A percentile compares a stretch with the other conserved stretches of the same genome.
phyloP scores from a whole-genome alignment of 2,888 invertebrate species.

The Phorcus lineatus region DNA sequence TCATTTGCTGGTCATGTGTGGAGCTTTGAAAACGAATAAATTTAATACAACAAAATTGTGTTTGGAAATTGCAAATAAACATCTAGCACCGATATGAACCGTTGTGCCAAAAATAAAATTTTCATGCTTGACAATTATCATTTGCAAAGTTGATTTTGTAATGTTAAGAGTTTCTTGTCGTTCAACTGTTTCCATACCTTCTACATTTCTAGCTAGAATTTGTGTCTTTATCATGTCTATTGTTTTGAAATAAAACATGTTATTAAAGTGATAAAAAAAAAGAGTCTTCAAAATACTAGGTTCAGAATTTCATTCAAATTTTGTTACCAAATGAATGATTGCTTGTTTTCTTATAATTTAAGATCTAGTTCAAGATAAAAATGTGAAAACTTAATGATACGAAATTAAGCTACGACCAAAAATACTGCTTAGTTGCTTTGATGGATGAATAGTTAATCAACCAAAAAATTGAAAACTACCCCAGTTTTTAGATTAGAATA shows the following conservation, averaged over 20 bases:
- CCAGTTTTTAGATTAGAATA: no score
- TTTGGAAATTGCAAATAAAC: constrained; percentile 13
- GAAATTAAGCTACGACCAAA: background rate
- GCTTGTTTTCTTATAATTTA: background rate
- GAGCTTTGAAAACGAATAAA: no score
- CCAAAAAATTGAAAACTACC: no score
- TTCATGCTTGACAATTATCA: background rate
- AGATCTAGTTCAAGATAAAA: background rate
- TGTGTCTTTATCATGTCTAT: background rate
- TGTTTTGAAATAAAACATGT: background rate
- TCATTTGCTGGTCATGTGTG: no score
- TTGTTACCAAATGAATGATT: background rate
- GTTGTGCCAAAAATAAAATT: background rate
- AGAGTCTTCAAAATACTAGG: background rate
- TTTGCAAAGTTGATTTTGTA: background rate
- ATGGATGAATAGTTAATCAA: no score
- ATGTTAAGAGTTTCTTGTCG: no score
- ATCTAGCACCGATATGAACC: background rate
- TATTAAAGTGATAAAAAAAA: background rate
- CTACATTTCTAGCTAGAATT: background rate
- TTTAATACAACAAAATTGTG: background rate
- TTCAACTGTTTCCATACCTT: no score
- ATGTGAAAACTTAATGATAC: no score
- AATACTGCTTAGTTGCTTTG: no score
- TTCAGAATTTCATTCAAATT: background rate